These are phyloP conservation scores for Pempheris klunzingeri DNA, from an alignment of 2,797 vertebrate species.

Conservation along the genomic window DNA sequence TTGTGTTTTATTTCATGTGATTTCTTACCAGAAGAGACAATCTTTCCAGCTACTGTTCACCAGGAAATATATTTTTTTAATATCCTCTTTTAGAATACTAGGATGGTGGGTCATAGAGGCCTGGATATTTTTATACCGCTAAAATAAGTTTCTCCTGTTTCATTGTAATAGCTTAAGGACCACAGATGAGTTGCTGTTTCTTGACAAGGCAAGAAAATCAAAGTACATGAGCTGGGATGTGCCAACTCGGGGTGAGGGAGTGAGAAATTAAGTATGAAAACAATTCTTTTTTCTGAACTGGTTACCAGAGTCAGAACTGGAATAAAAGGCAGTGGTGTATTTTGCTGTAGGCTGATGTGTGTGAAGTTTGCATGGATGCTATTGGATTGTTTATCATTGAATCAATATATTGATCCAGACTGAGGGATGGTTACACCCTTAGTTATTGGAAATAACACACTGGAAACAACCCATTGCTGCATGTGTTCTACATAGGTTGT, in stretches of 20 bases:
- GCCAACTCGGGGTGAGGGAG: slow-evolving; percentile 1
- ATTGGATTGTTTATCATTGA: no score
- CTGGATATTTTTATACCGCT: slow-evolving; percentile 46
- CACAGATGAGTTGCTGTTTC: slow-evolving; percentile 23
- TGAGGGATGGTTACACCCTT: no score
- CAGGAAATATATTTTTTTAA: slow-evolving; percentile 25
- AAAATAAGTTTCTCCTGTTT: slow-evolving; percentile 28
- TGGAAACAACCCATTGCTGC: neutral
- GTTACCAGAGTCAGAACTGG: neutral
- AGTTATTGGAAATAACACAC: neutral
- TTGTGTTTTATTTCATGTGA: slow-evolving; percentile 13
- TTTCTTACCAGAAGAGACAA: slow-evolving; percentile 17
- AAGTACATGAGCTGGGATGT: slow-evolving; percentile 14
- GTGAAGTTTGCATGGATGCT: no score
- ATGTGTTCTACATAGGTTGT: neutral
- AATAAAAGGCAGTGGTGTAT: slow-evolving; percentile 7
- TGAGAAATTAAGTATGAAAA: slow-evolving; percentile 13
- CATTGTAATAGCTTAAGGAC: slow-evolving; percentile 20
- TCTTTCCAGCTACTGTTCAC: slow-evolving; percentile 14
- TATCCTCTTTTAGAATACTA: slow-evolving; percentile 23
- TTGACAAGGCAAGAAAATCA: slow-evolving; percentile 40
- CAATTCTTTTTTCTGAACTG: neutral
- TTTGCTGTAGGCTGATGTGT: neutral
- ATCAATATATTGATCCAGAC: no score
- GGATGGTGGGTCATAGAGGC: slow-evolving; percentile 23